Evolutionary conservation across 2,888 invertebrate genomes (phyloP).

Genomic region (Cancer borealis): DNA sequence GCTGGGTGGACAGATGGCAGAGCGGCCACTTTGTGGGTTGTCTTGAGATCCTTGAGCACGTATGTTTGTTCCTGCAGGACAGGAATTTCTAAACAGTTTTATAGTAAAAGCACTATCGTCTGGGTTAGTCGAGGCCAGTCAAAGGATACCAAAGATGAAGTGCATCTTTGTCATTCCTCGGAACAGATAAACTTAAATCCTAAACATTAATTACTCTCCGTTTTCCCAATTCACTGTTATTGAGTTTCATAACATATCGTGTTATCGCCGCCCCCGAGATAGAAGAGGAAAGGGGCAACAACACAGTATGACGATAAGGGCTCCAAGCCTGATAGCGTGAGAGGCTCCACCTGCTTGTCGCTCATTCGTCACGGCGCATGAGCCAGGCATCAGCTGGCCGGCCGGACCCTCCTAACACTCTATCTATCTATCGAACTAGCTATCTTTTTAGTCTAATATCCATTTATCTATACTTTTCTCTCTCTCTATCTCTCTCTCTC

Average conservation of each 20-base stretch:
- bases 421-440: neutral
- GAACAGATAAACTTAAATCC: neutral
- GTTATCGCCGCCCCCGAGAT: neutral
- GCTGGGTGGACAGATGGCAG: too few species aligned
- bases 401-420: neutral
- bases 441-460: too few species aligned
- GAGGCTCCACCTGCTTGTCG: neutral
- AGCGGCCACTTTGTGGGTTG: too few species aligned
- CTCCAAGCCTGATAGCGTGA: neutral
- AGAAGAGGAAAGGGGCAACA: neutral
- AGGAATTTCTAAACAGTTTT: too few species aligned
- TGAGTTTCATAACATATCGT: neutral
- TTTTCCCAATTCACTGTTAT: neutral
- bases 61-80: too few species aligned
- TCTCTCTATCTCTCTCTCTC: too few species aligned
- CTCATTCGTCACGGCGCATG: neutral
- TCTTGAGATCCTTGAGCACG: too few species aligned
- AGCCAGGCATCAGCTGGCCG: neutral
- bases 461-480: neutral
- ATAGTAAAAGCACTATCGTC: neutral
- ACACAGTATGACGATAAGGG: neutral
- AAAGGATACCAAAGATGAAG: neutral
- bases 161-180: neutral
- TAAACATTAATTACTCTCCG: neutral
- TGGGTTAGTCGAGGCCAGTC: neutral